A percentile compares a stretch with the other conserved stretches of the same genome.
phyloP scores from a whole-genome alignment of 2,113 vertebrate species.

The Notarius lentiginosus region DNA sequence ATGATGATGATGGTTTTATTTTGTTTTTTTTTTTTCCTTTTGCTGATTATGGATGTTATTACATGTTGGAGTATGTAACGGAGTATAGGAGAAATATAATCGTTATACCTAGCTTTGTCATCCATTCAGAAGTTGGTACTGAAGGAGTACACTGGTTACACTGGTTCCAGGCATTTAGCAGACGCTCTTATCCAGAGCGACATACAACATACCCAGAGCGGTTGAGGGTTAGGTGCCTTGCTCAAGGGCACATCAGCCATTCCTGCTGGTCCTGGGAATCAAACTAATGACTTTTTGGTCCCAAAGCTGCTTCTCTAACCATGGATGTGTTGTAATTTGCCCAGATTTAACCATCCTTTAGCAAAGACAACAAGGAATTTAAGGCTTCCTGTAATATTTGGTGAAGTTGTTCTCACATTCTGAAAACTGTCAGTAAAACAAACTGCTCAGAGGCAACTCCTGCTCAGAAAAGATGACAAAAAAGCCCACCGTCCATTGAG shows the following conservation, averaged over 20 bases:
- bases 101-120: neutral
- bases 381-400: neutral
- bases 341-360: neutral
- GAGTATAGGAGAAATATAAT: neutral
- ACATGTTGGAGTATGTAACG: neutral
- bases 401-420: neutral
- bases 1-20: neutral
- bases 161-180: no score
- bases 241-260: no score
- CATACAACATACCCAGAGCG: no score
- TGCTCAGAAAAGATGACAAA: no score
- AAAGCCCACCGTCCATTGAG: neutral
- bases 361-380: neutral
- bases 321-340: neutral
- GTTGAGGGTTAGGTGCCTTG: no score
- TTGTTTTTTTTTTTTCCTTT: conserved; percentile 6
- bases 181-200: no score
- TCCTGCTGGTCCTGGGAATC: no score
- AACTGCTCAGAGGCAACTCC: neutral
- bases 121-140: neutral
- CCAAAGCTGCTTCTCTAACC: no score
- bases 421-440: neutral
- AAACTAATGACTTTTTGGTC: no score
- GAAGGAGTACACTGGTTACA: neutral
- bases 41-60: neutral